A percentile compares a stretch with the other conserved stretches of the same genome.
Evolutionary conservation across 1,140 invertebrate genomes (phyloP).

Genomic region (Pentalonia nigronervosa): DNA sequence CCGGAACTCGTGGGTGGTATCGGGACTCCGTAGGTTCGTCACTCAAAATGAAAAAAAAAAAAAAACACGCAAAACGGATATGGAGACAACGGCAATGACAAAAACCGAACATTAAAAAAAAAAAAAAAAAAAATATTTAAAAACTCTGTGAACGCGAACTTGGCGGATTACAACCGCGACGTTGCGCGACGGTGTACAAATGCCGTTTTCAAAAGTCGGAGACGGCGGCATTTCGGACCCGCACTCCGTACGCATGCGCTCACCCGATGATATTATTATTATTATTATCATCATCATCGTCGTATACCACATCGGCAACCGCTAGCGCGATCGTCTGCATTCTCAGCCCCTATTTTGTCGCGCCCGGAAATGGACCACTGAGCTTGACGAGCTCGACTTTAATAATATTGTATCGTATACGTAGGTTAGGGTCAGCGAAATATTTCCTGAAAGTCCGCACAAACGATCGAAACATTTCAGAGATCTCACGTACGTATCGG

Average conservation of each 20-base stretch:
- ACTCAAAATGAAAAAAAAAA: no score
- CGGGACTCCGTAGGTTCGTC: no score
- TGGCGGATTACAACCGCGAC: not conserved
- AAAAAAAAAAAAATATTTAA: not conserved
- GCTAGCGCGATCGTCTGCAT: not conserved
- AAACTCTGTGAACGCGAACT: not conserved
- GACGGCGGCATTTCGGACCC: constrained; percentile 1
- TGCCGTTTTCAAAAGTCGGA: constrained; percentile 13
- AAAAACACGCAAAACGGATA: not conserved
- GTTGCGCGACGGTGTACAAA: not conserved
- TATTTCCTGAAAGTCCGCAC: not conserved
- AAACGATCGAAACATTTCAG: not conserved
- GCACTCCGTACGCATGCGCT: not conserved
- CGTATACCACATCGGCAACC: constrained; percentile 3
- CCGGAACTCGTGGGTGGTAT: not conserved
- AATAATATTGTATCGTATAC: not conserved
- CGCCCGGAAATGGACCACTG: not conserved
- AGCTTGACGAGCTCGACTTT: not conserved
- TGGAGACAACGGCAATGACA: not conserved
- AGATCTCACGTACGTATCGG: not conserved
- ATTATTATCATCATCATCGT: not conserved
- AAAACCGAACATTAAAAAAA: no score
- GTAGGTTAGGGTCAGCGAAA: not conserved
- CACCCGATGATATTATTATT: not conserved
- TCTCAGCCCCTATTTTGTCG: not conserved